Percentiles rank a stretch among this genome's conserved stretches.
These are phyloP conservation scores for Coccyzus lansbergi DNA, from an alignment of 2,797 vertebrate species.

Conservation along the genomic window DNA sequence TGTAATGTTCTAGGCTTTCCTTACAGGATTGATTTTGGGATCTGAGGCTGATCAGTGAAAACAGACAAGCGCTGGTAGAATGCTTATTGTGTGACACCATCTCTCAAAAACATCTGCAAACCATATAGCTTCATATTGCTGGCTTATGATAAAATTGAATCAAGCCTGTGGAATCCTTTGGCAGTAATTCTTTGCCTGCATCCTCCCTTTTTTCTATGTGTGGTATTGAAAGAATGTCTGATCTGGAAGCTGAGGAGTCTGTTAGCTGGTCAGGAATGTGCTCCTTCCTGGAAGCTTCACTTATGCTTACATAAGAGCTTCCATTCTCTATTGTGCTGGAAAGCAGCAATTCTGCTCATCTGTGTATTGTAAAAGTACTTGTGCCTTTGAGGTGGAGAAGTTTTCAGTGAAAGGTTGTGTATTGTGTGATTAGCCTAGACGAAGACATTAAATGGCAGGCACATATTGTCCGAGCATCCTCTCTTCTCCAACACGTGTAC, in stretches of 20 bases:
- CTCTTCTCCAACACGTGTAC: not conserved
- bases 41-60: not conserved
- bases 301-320: not conserved
- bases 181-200: not conserved
- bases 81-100: not conserved
- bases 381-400: not conserved
- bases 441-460: not conserved
- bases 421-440: not conserved
- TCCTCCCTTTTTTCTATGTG: not conserved
- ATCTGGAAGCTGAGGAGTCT: slow-evolving; percentile 26
- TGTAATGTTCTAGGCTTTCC: not conserved
- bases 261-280: slow-evolving; percentile 18
- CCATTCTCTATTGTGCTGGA: not conserved
- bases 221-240: slow-evolving; percentile 41
- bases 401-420: not conserved
- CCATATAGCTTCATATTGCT: not conserved
- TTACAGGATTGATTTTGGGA: not conserved
- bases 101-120: slow-evolving; percentile 36
- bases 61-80: not conserved
- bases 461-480: not conserved
- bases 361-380: not conserved
- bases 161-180: not conserved
- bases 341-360: not conserved
- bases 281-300: slow-evolving; percentile 18
- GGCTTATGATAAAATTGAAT: not conserved